Evolutionary conservation across 1,140 invertebrate species (phyloP).

Genomic region (Asobara japonica): DNA sequence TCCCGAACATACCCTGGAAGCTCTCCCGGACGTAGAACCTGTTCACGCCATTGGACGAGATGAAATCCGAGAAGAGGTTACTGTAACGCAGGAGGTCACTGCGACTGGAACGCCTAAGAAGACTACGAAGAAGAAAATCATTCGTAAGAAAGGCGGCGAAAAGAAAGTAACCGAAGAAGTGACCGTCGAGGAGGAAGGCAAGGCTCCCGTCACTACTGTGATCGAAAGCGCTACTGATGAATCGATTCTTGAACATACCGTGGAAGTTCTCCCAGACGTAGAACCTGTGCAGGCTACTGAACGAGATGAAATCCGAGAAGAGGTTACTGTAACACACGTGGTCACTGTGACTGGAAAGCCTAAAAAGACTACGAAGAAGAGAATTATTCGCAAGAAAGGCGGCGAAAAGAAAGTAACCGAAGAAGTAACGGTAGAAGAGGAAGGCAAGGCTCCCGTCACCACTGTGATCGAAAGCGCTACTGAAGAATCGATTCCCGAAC

Average conservation of each 20-base stretch:
- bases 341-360: constrained; percentile 27
- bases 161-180: constrained; percentile 49
- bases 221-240: background rate
- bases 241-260: background rate
- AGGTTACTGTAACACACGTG: constrained; percentile 28
- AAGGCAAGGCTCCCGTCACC: no score
- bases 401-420: background rate
- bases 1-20: background rate
- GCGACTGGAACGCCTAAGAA: constrained; percentile 28
- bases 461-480: no score
- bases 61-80: constrained; percentile 32
- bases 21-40: background rate
- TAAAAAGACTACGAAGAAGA: constrained; percentile 42
- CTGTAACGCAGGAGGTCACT: constrained; percentile 34
- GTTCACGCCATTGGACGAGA: constrained; percentile 22
- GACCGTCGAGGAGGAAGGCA: constrained; percentile 46
- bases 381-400: constrained; percentile 42
- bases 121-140: constrained; percentile 46
- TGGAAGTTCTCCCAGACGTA: background rate
- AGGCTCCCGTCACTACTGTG: constrained; percentile 36
- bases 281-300: background rate
- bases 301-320: constrained; percentile 20
- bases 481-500: constrained; percentile 33
- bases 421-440: background rate
- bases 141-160: constrained; percentile 47